Conservation (phyloP, 2,113 vertebrate genomes). For the Hemicordylus capensis region DNA sequence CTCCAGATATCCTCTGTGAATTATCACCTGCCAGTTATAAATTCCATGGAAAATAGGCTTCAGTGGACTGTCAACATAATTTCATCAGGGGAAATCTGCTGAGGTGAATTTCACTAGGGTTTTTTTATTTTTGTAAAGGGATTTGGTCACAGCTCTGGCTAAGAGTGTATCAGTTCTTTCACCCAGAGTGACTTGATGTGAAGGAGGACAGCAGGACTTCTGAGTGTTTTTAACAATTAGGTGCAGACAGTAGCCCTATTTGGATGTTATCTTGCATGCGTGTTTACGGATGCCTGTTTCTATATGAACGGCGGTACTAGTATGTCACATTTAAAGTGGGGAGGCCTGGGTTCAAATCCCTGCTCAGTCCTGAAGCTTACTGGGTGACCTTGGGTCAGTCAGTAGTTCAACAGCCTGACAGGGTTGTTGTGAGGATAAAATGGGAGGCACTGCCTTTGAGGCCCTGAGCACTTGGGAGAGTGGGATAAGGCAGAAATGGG, state of each 20-base stretch:
- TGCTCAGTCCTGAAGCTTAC: not conserved
- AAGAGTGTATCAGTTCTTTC: too few relatives aligned
- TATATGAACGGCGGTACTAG: too few relatives aligned
- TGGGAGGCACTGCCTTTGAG: not conserved
- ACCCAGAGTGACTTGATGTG: not conserved
- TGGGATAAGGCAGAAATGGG: too few relatives aligned
- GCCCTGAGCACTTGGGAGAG: not conserved
- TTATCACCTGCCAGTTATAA: not conserved
- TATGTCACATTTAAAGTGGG: not conserved
- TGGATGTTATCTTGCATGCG: too few relatives aligned
- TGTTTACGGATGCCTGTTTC: too few relatives aligned
- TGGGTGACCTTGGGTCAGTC: not conserved
- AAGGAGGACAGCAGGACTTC: not conserved
- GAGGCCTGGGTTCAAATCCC: not conserved
- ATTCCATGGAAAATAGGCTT: not conserved
- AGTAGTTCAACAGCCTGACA: not conserved
- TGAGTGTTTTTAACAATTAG: not conserved
- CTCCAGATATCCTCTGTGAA: not conserved
- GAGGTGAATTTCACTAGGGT: not conserved
- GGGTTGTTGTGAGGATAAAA: not conserved
- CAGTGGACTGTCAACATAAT: conserved; percentile 6
- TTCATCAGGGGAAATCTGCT: not conserved
- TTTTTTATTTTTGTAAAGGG: not conserved
- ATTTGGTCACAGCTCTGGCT: not conserved
- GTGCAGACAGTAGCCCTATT: not conserved